Evolutionary conservation across 1,140 invertebrate genomes (phyloP).

Genomic region (Bombus confusus): DNA sequence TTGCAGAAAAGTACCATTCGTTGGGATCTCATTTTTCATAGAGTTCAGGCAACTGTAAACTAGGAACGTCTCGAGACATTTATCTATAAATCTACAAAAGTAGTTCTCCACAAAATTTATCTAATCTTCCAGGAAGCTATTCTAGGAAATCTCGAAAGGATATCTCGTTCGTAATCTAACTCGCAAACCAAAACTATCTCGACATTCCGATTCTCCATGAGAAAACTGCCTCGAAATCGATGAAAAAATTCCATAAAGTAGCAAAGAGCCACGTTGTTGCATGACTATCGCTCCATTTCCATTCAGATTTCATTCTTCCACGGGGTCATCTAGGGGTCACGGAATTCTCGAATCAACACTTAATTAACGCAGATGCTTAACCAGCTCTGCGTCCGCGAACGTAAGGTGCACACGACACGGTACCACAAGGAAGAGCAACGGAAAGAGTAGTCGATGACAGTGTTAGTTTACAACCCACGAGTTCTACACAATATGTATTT

Average conservation of each 20-base stretch:
- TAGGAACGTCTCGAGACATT: too few species aligned
- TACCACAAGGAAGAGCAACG: not conserved
- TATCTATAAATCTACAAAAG: too few species aligned
- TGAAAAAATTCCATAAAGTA: not conserved
- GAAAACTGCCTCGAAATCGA: not conserved
- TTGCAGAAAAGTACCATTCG: too few species aligned
- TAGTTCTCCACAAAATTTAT: not conserved
- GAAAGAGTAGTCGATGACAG: not conserved
- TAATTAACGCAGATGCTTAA: constrained; percentile 23
- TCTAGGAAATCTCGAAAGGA: not conserved
- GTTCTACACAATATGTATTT: too few species aligned
- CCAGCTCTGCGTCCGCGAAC: not conserved
- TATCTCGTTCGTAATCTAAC: not conserved
- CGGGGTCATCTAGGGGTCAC: not conserved
- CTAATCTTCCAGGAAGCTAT: not conserved
- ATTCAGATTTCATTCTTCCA: not conserved
- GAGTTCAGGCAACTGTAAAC: too few species aligned
- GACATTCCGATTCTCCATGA: not conserved
- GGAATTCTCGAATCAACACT: too few species aligned
- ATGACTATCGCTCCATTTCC: not conserved
- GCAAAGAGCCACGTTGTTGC: rapidly evolving
- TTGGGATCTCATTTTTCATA: too few species aligned
- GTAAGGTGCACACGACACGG: not conserved
- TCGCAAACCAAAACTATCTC: not conserved
- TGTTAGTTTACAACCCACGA: too few species aligned